These are phyloP conservation scores for Rhyacophila evoluta DNA, from an alignment of 2,888 invertebrate species.

Conservation along the genomic window DNA sequence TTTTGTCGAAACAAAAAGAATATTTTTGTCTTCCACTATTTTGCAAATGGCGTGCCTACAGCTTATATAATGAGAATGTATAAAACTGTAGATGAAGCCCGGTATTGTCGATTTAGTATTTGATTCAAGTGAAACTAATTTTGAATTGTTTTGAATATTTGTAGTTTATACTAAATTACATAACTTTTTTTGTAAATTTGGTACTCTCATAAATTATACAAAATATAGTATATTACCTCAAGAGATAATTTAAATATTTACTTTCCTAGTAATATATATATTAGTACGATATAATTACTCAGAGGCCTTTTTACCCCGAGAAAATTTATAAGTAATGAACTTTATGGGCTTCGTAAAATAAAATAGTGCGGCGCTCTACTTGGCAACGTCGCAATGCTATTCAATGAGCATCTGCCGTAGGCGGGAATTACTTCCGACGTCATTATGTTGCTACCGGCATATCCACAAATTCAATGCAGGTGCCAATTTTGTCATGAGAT, in stretches of 20 bases:
- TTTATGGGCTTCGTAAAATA: not conserved
- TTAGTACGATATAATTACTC: too few relatives aligned
- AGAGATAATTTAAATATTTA: too few relatives aligned
- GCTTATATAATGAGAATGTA: slow-evolving; percentile 14
- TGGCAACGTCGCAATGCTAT: slow-evolving; percentile 9
- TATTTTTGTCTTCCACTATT: not conserved
- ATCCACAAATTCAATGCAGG: not conserved
- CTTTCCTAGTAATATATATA: too few relatives aligned
- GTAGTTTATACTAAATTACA: too few relatives aligned
- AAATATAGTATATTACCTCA: too few relatives aligned
- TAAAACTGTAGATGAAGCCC: not conserved
- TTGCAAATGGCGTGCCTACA: slow-evolving; percentile 6
- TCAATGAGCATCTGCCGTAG: not conserved
- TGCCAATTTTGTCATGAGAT: not conserved
- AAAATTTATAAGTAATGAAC: too few relatives aligned
- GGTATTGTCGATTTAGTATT: not conserved
- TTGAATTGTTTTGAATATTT: too few relatives aligned
- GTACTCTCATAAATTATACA: too few relatives aligned
- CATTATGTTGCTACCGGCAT: not conserved
- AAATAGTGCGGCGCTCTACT: not conserved
- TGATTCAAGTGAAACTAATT: not conserved
- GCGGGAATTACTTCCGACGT: slow-evolving; percentile 21
- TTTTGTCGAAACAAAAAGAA: not conserved
- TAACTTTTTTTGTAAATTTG: too few relatives aligned
- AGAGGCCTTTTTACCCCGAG: too few relatives aligned